Evolutionary conservation across 2,797 vertebrate genomes (phyloP).

Genomic region (Carduelis carduelis): DNA sequence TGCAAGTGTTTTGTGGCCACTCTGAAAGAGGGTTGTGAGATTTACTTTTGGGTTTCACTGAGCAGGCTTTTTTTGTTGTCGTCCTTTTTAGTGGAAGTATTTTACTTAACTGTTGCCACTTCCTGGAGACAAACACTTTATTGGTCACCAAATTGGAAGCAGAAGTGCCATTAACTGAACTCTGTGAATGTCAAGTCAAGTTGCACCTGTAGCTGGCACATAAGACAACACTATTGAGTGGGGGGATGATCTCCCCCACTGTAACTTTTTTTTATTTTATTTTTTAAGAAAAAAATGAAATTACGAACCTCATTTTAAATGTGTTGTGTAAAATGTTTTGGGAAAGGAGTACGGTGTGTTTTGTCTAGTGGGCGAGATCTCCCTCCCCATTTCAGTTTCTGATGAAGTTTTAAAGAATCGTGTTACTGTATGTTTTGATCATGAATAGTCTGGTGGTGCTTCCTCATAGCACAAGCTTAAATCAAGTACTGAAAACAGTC

Average conservation of each 20-base stretch:
- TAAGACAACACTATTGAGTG: slow-evolving; percentile 40
- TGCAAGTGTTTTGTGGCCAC: not conserved
- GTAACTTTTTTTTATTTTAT: not conserved
- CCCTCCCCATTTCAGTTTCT: slow-evolving; percentile 55
- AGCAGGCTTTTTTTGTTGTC: not conserved
- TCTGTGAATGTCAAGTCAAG: slow-evolving; percentile 62
- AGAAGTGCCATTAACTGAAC: slow-evolving; percentile 75
- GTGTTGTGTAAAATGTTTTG: slow-evolving; percentile 65
- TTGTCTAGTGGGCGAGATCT: slow-evolving; percentile 63
- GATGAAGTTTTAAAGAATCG: slow-evolving; percentile 67
- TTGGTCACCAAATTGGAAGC: slow-evolving; percentile 67
- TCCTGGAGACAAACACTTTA: slow-evolving; percentile 65
- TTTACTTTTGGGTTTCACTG: not conserved
- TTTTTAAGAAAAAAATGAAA: slow-evolving; percentile 19
- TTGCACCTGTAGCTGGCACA: slow-evolving; percentile 53
- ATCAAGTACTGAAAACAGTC: slow-evolving; percentile 74
- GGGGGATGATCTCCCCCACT: not conserved
- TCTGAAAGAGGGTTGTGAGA: not conserved
- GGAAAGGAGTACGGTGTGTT: slow-evolving; percentile 62
- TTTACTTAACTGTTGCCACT: slow-evolving; percentile 47
- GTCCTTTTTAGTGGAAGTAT: slow-evolving; percentile 11
- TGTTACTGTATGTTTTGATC: slow-evolving; percentile 70
- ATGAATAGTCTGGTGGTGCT: slow-evolving; percentile 75
- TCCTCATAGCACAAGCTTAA: slow-evolving; percentile 78
- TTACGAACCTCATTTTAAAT: slow-evolving; percentile 69